phyloP scores from a whole-genome alignment of 2,888 invertebrate genomes.

The Drosophila fulvimacula region DNA sequence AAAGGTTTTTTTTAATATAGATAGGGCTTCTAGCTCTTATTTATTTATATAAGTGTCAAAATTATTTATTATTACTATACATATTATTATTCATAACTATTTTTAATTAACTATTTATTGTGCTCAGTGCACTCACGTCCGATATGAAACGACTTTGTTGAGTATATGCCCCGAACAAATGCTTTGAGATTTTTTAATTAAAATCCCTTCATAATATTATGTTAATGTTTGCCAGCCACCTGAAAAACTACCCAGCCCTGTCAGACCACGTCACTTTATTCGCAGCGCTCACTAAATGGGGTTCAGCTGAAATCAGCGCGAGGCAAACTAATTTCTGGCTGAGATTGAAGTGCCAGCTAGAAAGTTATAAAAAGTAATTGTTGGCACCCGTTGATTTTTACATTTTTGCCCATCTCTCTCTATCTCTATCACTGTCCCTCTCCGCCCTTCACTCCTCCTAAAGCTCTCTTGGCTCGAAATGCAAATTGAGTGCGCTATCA shows the following conservation, averaged over 20 bases:
- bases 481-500: slow-evolving; percentile 81
- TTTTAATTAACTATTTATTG: not conserved
- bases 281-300: not conserved
- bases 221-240: slow-evolving; percentile 72
- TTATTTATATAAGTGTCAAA: no score
- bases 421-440: not conserved
- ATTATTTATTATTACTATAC: no score
- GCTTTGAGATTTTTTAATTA: slow-evolving; percentile 73
- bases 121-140: slow-evolving; percentile 57
- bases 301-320: slow-evolving; percentile 49
- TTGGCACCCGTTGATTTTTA: slow-evolving; percentile 56
- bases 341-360: slow-evolving; percentile 78
- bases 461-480: slow-evolving; percentile 49
- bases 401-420: slow-evolving; percentile 7
- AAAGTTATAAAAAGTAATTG: slow-evolving; percentile 81
- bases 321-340: slow-evolving; percentile 61
- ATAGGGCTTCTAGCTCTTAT: no score
- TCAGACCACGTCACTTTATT: slow-evolving; percentile 34
- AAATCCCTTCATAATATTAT: slow-evolving; percentile 80
- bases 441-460: no score
- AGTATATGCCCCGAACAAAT: slow-evolving; percentile 33
- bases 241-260: slow-evolving; percentile 46
- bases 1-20: no score
- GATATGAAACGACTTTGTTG: slow-evolving; percentile 62
- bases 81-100: not conserved